phyloP scores from a whole-genome alignment of 2,888 invertebrate species.

The Desoria tigrina region DNA sequence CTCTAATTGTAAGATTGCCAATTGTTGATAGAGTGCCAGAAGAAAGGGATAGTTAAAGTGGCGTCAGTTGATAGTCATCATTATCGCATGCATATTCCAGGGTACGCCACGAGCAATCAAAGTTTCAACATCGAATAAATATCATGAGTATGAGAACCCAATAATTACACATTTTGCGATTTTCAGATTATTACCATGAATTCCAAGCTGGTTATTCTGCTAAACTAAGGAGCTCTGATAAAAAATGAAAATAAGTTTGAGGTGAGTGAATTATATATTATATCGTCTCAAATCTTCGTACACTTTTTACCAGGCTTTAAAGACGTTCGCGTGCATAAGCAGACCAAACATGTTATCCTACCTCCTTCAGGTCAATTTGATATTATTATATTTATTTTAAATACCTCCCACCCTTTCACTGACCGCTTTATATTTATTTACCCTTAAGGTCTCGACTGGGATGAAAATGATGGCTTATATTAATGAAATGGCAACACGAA shows the following conservation, averaged over 20 bases:
- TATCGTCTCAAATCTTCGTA: too few relatives aligned
- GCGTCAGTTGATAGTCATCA: not conserved
- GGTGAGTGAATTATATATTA: too few relatives aligned
- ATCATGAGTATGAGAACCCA: not conserved
- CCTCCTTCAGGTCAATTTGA: constrained; percentile 22
- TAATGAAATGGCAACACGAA: not conserved
- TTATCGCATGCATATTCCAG: not conserved
- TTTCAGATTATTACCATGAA: not conserved
- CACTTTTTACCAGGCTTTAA: constrained; percentile 9
- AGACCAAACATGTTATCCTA: constrained; percentile 6
- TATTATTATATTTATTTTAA: constrained; percentile 21
- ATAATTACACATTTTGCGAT: constrained; percentile 6
- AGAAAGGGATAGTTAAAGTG: too few relatives aligned
- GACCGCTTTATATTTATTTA: constrained; percentile 12
- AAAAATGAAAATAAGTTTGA: too few relatives aligned
- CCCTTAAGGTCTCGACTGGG: too few relatives aligned
- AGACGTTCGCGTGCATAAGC: constrained; percentile 13
- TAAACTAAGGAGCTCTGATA: too few relatives aligned
- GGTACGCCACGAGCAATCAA: constrained; percentile 7
- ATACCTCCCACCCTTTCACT: constrained; percentile 22
- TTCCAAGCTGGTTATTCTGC: constrained; percentile 2
- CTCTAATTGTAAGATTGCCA: too few relatives aligned
- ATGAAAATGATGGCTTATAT: not conserved
- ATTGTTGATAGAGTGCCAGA: too few relatives aligned
- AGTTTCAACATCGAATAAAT: constrained; percentile 11